Evolutionary conservation across 2,888 invertebrate genomes (phyloP), one percentile per base, ranked within the genome.

Genomic region (Drosophila leonis): DNA sequence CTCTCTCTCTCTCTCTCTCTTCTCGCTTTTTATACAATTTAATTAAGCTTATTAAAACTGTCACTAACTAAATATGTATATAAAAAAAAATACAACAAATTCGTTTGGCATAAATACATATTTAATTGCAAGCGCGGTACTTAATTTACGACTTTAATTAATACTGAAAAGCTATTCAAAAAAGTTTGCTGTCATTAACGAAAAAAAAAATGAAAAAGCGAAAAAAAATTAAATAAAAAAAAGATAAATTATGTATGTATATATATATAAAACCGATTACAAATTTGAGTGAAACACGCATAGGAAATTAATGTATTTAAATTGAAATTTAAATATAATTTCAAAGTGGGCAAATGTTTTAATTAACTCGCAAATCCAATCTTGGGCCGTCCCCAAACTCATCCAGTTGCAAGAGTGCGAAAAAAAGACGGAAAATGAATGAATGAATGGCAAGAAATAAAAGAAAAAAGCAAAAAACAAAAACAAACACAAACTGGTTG

Each of bases 41-140:
- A 83, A 86, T 86, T 86, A 78, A 69, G 77, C 84, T 72, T 80
- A 82, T 86, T 86, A 78, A 81, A 79, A 78, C 56, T 75, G 79
- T 81, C 81, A 69, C 81, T 68, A 29, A 33, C 59, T 29, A 60
- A 57, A 57, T 5, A 10, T 8, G 24, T n/a, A 2, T 24, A 27
- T n/a, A 2, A 24, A 44, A 39, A 13, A 13, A 35, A 33, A 42
- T 10, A 5, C 31, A 20, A 29, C 24, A 44, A 52, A 31, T 31
- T 20, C 49, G 15, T 57, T 63, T 62, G 66, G 62, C 80, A 75
- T 65, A 65, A 73, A 81, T 81, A 73, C 73, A 67, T 70, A 74
- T 84, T 79, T 75, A 65, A 71, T 71, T 75, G 52, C 67, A 67
- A 68, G 61, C 64, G 65, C 71, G 59, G 33, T 61, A 67, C 68